Evolutionary conservation across 1,140 invertebrate species (phyloP), one percentile per base, ranked within the genome.

Genomic region (Diprion similis): DNA sequence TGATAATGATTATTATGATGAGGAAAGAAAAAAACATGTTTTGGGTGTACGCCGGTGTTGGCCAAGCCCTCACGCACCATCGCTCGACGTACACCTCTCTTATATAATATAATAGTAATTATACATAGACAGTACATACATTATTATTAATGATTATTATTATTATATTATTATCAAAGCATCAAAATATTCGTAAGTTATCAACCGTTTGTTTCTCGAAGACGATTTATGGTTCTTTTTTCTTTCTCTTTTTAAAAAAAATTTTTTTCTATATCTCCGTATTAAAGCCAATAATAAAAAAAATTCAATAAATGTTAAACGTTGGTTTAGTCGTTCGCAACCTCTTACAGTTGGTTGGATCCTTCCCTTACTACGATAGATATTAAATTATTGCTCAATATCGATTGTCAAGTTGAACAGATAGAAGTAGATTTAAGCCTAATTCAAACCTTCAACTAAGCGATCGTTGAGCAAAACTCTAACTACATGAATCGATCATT

Each of bases 211-310:
- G 85, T 87, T 88, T 87, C 83, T 82, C 80, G 11, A 59, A 85
- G 87, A 84, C 82, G 87, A 84, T 86, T 84, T 84, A 86, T 87
- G 85, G 86, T 87, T 86, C 81, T 85, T 85, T 80, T 87, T 86
- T 88, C 86, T 87, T 84, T 87, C 84, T 84, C 78, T 87, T 87
- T 84, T 87, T 79, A 87, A 83, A 88, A 82, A 87, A 83, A 88
- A 82, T 86, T 87, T 86, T 86, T 82, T 85, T 85, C 80, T 87
- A 86, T 88, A 87, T 87, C 84, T 87, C 84, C 84, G 79, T 87
- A 87, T 84, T 87, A 79, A 87, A 83, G 79, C 81, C 84, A 88
- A 82, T 86, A 87, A 87, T 86, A 84, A 85, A 84, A 84, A 37
- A 85, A 86, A 82, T 82, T 86, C 83, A 86, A 78, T 87, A 86